A percentile compares a stretch with the other conserved stretches of the same genome.
phyloP scores from a whole-genome alignment of 2,797 vertebrate genomes.

The Sardinella longiceps region DNA sequence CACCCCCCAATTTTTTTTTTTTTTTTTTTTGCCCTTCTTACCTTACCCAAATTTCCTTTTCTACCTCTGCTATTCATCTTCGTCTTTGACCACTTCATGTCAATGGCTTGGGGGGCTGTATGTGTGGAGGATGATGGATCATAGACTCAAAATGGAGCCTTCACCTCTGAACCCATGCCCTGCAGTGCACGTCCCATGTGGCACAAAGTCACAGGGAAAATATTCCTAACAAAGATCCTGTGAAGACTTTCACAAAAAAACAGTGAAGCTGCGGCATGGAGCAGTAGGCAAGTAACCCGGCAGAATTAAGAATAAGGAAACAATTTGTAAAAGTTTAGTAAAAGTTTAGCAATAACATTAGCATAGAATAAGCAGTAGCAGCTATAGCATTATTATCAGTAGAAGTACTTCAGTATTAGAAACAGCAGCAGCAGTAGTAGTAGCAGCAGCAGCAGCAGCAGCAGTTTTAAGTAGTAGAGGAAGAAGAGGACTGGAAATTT shows the following conservation, averaged over 20 bases:
- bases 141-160: conserved; percentile 46
- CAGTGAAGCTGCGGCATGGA: background rate
- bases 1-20: background rate
- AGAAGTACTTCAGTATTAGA: background rate
- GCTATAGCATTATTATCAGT: background rate
- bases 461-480: no score
- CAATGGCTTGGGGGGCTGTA: conserved; percentile 50
- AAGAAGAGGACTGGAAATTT: background rate
- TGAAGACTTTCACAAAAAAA: background rate
- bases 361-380: background rate
- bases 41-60: conserved; percentile 24
- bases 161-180: conserved; percentile 61
- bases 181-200: conserved; percentile 62
- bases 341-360: background rate
- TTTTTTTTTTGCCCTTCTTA: conserved; percentile 4
- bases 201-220: conserved; percentile 62
- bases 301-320: background rate
- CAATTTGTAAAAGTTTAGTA: background rate
- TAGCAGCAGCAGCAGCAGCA: background rate
- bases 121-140: conserved; percentile 23
- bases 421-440: background rate
- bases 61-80: conserved; percentile 55
- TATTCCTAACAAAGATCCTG: conserved; percentile 53
- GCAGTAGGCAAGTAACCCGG: background rate
- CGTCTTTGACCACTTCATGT: conserved; percentile 55